A percentile compares a stretch with the other conserved stretches of the same genome.
Conservation (phyloP, 2,113 vertebrate genomes). For the Xiphias gladius region DNA sequence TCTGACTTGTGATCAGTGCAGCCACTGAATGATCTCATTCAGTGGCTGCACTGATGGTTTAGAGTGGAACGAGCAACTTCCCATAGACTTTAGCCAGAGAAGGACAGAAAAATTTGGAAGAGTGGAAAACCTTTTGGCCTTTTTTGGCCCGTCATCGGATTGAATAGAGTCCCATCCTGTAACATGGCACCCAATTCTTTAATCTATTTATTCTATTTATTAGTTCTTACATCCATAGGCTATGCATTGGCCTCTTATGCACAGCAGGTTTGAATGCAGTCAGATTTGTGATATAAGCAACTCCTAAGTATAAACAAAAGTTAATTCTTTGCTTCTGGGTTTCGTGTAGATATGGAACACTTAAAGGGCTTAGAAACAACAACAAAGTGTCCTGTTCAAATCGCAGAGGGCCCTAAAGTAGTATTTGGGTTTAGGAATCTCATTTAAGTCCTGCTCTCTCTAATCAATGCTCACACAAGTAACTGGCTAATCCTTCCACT, state of each 20-base stretch:
- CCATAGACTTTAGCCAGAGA: too few species aligned
- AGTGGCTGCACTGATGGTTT: too few species aligned
- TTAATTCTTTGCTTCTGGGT: neutral
- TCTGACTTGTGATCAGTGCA: too few species aligned
- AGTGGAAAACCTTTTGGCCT: too few species aligned
- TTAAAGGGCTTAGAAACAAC: neutral
- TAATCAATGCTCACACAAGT: conserved; percentile 38
- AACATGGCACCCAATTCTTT: neutral
- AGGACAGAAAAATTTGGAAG: too few species aligned
- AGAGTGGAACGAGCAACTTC: too few species aligned
- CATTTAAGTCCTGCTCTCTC: conserved; percentile 7
- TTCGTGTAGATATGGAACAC: neutral
- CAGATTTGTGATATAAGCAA: neutral
- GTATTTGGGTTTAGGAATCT: conserved; percentile 4
- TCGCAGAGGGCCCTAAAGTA: neutral
- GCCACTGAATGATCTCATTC: too few species aligned
- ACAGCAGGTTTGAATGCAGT: neutral
- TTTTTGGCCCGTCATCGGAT: too few species aligned
- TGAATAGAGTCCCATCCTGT: too few species aligned
- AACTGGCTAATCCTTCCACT: conserved; percentile 31
- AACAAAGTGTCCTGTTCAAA: conserved; percentile 3
- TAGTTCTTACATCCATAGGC: neutral
- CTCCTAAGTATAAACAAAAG: neutral
- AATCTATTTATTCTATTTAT: neutral
- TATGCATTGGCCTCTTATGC: neutral